These are phyloP conservation scores for Phanerotoma sp. DNA, from an alignment of 2,888 invertebrate species.

Conservation along the genomic window DNA sequence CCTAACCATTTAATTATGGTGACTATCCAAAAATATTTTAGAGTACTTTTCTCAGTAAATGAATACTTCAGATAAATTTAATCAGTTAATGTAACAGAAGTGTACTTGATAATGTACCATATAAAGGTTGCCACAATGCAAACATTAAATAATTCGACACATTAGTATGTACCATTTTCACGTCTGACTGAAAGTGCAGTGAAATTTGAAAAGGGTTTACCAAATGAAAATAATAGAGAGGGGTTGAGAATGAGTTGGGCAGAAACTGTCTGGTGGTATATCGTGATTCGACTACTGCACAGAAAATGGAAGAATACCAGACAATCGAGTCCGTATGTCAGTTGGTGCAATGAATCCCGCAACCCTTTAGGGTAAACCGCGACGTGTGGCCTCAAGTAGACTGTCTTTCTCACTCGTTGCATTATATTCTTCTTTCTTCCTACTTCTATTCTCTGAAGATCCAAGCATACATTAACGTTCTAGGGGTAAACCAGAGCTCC, in stretches of 20 bases:
- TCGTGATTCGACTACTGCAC: neutral
- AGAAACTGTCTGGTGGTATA: neutral
- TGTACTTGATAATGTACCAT: too few relatives aligned
- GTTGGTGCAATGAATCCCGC: conserved; percentile 3
- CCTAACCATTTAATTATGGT: too few relatives aligned
- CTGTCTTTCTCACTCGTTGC: conserved; percentile 5
- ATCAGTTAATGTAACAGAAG: too few relatives aligned
- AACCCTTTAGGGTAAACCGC: conserved; percentile 8
- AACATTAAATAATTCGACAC: conserved; percentile 7
- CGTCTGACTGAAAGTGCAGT: neutral
- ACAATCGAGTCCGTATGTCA: conserved; percentile 5
- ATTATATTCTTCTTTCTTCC: neutral
- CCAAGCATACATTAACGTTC: neutral
- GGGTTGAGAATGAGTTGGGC: neutral
- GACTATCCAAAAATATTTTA: too few relatives aligned
- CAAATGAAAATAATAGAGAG: neutral
- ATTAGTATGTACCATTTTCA: conserved; percentile 5
- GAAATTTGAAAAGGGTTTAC: neutral
- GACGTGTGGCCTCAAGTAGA: conserved; percentile 4
- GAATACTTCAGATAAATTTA: too few relatives aligned
- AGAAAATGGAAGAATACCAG: neutral
- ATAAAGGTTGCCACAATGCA: conserved; percentile 4
- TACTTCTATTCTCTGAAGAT: conserved; percentile 2
- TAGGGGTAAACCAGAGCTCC: too few relatives aligned
- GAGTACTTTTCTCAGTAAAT: too few relatives aligned